These are phyloP conservation scores for Dysdera silvatica DNA, from an alignment of 1,140 invertebrate genomes.

Conservation along the genomic window DNA sequence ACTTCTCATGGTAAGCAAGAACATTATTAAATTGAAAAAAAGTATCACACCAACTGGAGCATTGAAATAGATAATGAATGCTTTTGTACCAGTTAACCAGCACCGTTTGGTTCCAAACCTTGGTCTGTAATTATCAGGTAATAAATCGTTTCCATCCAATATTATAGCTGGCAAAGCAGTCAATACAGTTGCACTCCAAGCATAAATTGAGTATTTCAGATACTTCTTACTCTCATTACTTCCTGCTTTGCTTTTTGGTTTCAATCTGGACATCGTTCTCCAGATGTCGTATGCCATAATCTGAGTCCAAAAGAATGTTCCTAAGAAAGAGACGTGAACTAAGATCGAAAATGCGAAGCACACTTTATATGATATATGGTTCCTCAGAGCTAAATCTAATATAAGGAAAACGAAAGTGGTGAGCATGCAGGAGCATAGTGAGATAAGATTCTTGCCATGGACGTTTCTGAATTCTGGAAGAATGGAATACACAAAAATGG, in stretches of 20 bases:
- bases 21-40: conserved; percentile 48
- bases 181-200: conserved; percentile 45
- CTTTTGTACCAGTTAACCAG: conserved; percentile 24
- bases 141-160: conserved; percentile 8
- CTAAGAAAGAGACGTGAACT: conserved; percentile 48
- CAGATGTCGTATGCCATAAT: conserved; percentile 41
- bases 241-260: conserved; percentile 15
- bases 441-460: conserved; percentile 32
- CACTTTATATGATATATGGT: conserved; percentile 15
- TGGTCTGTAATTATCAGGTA: conserved; percentile 3
- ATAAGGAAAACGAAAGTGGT: conserved; percentile 21
- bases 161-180: conserved; percentile 17
- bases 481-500: conserved; percentile 28
- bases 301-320: conserved; percentile 49
- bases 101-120: conserved; percentile 25
- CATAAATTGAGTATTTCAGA: conserved; percentile 26
- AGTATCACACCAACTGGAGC: conserved; percentile 41
- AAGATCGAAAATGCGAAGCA: conserved; percentile 45
- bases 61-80: conserved; percentile 31
- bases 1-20: conserved; percentile 46
- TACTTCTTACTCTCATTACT: conserved; percentile 12
- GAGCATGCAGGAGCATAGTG: conserved; percentile 21
- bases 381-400: conserved; percentile 17
- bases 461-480: conserved; percentile 29
- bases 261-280: conserved; percentile 31